Percentiles rank a stretch among this genome's conserved stretches.
These are phyloP conservation scores for Lerema accius DNA, from an alignment of 1,140 invertebrate species.

Conservation along the genomic window DNA sequence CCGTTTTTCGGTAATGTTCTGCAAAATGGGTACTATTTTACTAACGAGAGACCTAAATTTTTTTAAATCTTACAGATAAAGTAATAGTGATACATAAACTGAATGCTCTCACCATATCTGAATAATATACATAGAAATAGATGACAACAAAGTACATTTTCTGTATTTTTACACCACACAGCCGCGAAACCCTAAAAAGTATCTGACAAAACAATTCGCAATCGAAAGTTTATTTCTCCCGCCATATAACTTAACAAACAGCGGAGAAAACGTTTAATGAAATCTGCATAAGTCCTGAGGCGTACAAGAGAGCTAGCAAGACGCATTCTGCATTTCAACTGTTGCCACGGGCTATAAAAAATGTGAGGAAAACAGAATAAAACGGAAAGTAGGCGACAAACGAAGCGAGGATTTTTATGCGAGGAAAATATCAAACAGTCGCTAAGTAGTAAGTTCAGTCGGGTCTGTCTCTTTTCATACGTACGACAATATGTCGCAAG, in stretches of 20 bases:
- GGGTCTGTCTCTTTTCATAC: too few relatives aligned
- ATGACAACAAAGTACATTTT: too few relatives aligned
- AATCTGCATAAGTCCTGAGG: conserved; percentile 66
- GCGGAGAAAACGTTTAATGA: conserved; percentile 58
- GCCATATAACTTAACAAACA: conserved; percentile 57
- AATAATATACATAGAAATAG: too few relatives aligned
- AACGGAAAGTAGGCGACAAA: conserved; percentile 58
- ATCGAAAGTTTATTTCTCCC: conserved; percentile 55
- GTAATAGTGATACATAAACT: too few relatives aligned
- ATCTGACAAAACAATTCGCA: conserved; percentile 49
- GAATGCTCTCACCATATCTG: too few relatives aligned
- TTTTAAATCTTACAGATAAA: too few relatives aligned
- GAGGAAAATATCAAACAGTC: conserved; percentile 1
- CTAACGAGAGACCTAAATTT: too few relatives aligned
- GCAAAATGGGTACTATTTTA: too few relatives aligned
- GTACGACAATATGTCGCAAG: too few relatives aligned
- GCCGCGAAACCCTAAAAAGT: conserved; percentile 31
- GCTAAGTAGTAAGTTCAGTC: not conserved
- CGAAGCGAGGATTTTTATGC: conserved; percentile 45
- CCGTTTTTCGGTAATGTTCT: too few relatives aligned
- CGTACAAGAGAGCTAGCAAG: conserved; percentile 60
- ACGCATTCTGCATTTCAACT: conserved; percentile 70
- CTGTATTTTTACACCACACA: not conserved
- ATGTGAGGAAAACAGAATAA: conserved; percentile 55
- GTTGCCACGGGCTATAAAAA: conserved; percentile 40